Percentiles rank a stretch among this genome's conserved stretches.
phyloP scores from a whole-genome alignment of 2,113 vertebrate species.

The Penelope pileata region DNA sequence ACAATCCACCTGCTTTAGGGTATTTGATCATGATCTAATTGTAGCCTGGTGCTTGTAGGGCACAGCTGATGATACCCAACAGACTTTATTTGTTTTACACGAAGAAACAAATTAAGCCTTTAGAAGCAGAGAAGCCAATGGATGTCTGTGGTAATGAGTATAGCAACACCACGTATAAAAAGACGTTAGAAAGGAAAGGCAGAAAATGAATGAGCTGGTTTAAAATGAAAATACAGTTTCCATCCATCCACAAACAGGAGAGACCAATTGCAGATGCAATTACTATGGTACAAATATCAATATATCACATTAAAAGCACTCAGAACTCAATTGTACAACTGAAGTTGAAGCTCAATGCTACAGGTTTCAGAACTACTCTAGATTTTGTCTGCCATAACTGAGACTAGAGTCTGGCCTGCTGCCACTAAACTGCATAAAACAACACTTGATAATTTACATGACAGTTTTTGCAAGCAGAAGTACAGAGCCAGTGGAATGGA shows the following conservation, averaged over 20 bases:
- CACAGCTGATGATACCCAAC: neutral
- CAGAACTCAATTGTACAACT: neutral
- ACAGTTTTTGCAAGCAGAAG: neutral
- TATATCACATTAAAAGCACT: neutral
- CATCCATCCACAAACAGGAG: neutral
- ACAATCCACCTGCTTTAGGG: neutral
- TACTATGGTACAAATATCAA: neutral
- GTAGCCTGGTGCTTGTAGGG: neutral
- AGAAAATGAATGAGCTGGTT: neutral
- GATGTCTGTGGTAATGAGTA: neutral
- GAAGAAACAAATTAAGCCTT: neutral
- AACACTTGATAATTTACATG: neutral
- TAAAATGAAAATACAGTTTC: neutral
- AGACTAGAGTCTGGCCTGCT: neutral
- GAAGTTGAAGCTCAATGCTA: neutral
- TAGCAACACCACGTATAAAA: neutral
- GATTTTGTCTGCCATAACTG: neutral
- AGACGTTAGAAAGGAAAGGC: neutral
- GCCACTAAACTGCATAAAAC: neutral
- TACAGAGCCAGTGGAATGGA: fast-evolving
- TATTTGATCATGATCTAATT: conserved; percentile 26
- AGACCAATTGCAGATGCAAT: neutral
- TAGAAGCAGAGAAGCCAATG: neutral
- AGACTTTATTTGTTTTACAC: neutral
- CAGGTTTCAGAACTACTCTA: neutral